phyloP scores from a whole-genome alignment of 2,888 invertebrate species.

The Polydrusus cervinus region DNA sequence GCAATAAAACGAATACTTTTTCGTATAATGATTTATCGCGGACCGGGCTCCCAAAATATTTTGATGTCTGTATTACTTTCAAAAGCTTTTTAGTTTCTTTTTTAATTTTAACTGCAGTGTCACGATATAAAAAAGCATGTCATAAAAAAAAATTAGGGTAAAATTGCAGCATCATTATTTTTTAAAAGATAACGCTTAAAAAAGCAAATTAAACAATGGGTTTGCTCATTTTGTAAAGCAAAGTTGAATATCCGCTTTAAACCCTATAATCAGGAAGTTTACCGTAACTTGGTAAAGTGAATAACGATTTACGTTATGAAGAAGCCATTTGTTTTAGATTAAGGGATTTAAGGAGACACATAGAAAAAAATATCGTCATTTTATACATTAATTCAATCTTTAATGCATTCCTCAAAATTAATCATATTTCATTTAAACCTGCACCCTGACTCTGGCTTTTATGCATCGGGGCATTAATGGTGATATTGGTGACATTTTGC shows the following conservation, averaged over 20 bases:
- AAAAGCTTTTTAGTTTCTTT: slow-evolving; percentile 9
- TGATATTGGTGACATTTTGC: too few species aligned
- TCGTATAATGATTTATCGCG: slow-evolving; percentile 39
- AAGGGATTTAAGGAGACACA: not conserved
- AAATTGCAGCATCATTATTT: slow-evolving; percentile 4
- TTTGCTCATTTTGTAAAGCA: slow-evolving; percentile 3
- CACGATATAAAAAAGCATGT: slow-evolving; percentile 9
- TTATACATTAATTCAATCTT: too few species aligned
- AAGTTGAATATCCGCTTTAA: not conserved
- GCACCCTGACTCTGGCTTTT: too few species aligned
- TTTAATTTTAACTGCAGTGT: not conserved
- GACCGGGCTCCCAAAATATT: slow-evolving; percentile 44
- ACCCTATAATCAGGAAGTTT: not conserved
- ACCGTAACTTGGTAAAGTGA: not conserved
- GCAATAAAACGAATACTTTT: slow-evolving; percentile 32
- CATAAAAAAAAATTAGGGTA: not conserved
- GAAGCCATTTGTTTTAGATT: not conserved
- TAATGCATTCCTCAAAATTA: too few species aligned
- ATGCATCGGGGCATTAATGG: too few species aligned
- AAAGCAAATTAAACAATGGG: not conserved
- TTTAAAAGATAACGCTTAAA: not conserved
- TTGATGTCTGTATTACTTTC: slow-evolving; percentile 48
- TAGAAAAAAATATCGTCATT: too few species aligned
- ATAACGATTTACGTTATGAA: not conserved
- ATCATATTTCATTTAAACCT: too few species aligned